phyloP scores from a whole-genome alignment of 2,113 vertebrate genomes.

The Garra rufa region DNA sequence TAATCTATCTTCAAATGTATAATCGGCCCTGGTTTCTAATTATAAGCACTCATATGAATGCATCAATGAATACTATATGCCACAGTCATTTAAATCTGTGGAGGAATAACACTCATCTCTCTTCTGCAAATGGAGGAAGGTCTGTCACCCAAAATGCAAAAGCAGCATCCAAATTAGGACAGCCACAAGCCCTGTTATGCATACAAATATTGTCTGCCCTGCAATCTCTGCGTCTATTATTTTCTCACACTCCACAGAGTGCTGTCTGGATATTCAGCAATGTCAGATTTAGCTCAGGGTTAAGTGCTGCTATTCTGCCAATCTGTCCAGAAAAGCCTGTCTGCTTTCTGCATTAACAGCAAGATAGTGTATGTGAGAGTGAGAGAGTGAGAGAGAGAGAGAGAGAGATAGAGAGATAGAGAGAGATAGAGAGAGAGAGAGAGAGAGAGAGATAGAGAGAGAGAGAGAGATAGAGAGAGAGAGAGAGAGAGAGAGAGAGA shows the following conservation, averaged over 20 bases:
- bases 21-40: not conserved
- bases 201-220: constrained; percentile 25
- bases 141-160: constrained; percentile 6
- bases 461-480: not conserved
- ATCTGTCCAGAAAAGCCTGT: constrained; percentile 44
- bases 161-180: constrained; percentile 18
- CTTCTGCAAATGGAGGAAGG: not conserved
- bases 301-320: constrained; percentile 47
- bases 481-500: too few relatives aligned
- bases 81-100: not conserved
- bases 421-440: too few relatives aligned
- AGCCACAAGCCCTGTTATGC: not conserved
- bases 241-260: constrained; percentile 10
- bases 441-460: not conserved
- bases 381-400: not conserved
- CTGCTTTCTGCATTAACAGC: constrained; percentile 6
- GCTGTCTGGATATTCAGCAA: constrained; percentile 37
- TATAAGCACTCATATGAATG: not conserved
- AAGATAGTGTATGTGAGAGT: not conserved
- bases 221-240: constrained; percentile 19
- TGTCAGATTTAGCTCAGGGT: constrained; percentile 40
- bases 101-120: not conserved
- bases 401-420: not conserved
- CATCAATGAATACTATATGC: not conserved
- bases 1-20: not conserved